Evolutionary conservation across 1,140 invertebrate genomes (phyloP).

Genomic region (honey bee (Apis mellifera)): DNA sequence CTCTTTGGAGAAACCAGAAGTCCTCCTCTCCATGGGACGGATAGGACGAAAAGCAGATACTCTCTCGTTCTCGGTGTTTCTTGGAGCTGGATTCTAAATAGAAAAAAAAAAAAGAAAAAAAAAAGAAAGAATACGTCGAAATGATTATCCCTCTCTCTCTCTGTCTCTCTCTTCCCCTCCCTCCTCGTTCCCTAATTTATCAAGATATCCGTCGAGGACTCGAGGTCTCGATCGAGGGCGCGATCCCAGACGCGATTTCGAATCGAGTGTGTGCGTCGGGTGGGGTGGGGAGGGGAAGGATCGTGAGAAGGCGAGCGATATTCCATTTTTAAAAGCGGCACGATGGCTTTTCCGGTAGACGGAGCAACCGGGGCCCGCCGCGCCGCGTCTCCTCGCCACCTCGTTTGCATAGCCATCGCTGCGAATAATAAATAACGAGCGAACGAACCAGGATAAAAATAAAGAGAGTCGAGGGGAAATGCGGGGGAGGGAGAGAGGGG

Average conservation of each 20-base stretch:
- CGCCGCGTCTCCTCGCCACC: constrained; percentile 1
- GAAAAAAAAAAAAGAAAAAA: no score
- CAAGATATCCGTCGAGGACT: background rate
- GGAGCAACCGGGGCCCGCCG: constrained; percentile 26
- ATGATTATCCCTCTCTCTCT: no score
- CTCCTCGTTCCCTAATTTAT: background rate
- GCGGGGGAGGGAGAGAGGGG: background rate
- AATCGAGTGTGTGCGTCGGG: no score
- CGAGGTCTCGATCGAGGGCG: background rate
- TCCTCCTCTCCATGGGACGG: no score
- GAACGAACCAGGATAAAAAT: constrained; percentile 34
- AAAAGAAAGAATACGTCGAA: no score
- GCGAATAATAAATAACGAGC: constrained; percentile 56
- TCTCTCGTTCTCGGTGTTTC: no score
- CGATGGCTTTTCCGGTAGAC: constrained; percentile 48
- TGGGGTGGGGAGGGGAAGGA: background rate
- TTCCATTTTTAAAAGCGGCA: constrained; percentile 45
- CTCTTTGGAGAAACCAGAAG: no score
- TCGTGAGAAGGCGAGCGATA: constrained; percentile 11
- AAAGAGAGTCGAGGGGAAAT: background rate
- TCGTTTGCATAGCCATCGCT: constrained; percentile 60
- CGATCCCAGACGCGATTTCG: background rate
- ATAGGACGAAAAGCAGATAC: no score
- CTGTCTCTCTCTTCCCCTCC: no score
- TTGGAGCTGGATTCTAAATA: no score